Percentiles rank a stretch among this genome's conserved stretches.
These are phyloP conservation scores for Accipiter cooperii DNA, from an alignment of 2,113 vertebrate species.

Conservation along the genomic window DNA sequence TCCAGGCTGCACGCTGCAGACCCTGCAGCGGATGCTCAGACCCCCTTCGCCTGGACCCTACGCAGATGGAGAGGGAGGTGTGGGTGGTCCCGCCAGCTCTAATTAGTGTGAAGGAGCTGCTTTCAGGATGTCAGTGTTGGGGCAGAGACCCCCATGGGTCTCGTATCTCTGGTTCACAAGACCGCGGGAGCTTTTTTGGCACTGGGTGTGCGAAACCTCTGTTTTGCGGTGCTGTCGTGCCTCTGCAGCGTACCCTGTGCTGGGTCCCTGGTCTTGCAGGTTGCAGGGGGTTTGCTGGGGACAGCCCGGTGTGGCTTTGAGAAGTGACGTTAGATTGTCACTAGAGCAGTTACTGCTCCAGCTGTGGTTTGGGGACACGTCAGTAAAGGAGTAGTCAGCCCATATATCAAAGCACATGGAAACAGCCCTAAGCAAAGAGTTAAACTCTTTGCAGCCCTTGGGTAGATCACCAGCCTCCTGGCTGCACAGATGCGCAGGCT, in stretches of 20 bases:
- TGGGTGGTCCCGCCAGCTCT: not conserved
- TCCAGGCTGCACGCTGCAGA: not conserved
- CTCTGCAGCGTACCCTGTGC: rapidly evolving
- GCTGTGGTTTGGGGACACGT: too few species aligned
- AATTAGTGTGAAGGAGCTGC: not conserved
- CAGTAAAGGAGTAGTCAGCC: not conserved
- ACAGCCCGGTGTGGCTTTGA: rapidly evolving
- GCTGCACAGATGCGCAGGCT: not conserved
- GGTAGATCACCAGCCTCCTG: not conserved
- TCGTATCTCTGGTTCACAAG: not conserved
- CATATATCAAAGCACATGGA: not conserved
- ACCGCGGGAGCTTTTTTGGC: not conserved
- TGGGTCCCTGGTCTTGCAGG: not conserved
- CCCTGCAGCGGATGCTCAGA: not conserved
- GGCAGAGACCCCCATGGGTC: not conserved
- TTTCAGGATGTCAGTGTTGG: not conserved
- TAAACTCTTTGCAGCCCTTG: not conserved
- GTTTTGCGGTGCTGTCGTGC: rapidly evolving
- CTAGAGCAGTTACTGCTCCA: not conserved
- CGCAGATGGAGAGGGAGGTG: not conserved
- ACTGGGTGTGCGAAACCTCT: not conserved
- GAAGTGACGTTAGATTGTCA: not conserved
- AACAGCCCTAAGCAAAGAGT: not conserved
- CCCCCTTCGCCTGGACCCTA: rapidly evolving
- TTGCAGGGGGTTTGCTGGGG: not conserved